Conservation (phyloP, 2,888 invertebrate species). For the Sepiola atlantica region DNA sequence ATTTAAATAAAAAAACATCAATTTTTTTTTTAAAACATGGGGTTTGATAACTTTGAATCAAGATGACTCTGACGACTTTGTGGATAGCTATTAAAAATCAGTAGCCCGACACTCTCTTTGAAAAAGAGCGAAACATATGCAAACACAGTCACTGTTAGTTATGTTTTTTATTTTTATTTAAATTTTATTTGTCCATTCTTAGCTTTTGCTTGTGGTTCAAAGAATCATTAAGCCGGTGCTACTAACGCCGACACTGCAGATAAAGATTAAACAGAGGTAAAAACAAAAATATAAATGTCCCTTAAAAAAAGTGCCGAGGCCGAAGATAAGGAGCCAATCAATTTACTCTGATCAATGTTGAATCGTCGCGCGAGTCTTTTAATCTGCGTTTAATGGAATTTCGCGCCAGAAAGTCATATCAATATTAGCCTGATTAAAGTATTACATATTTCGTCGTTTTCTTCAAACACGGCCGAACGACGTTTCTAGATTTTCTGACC, state of each 20-base stretch:
- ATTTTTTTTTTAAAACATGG: neutral
- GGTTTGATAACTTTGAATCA: neutral
- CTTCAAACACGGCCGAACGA: neutral
- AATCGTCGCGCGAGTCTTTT: neutral
- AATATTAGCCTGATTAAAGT: slow-evolving; percentile 20
- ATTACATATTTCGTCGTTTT: neutral
- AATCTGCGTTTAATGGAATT: slow-evolving; percentile 8
- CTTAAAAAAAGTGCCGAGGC: neutral
- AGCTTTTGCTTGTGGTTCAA: neutral
- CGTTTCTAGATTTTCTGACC: neutral
- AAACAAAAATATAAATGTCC: neutral
- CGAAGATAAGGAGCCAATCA: slow-evolving; percentile 21
- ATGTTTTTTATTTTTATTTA: neutral
- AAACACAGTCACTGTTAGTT: slow-evolving; percentile 15
- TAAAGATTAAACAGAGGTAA: neutral
- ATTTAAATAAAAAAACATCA: neutral
- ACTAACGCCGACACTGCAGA: neutral
- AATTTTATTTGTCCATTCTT: neutral
- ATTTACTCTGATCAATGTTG: neutral
- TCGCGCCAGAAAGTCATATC: neutral
- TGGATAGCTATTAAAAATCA: neutral
- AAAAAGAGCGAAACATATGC: neutral
- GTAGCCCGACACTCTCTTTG: neutral
- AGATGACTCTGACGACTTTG: neutral
- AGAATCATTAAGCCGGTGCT: neutral